Evolutionary conservation across 1,140 invertebrate species (phyloP).

Genomic region (Chymomyza costata): DNA sequence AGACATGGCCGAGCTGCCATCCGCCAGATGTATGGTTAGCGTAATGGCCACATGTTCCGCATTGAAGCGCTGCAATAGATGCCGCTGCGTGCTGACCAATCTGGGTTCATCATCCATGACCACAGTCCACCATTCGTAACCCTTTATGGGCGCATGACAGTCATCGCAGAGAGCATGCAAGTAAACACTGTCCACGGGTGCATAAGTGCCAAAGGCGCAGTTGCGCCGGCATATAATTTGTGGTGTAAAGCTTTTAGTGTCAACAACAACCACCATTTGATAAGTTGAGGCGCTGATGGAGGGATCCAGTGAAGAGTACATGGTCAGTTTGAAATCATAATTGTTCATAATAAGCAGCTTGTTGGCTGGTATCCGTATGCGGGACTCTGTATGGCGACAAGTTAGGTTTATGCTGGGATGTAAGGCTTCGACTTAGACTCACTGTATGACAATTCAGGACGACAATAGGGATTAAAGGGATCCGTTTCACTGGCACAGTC

Average conservation of each 20-base stretch:
- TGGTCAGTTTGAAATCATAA: constrained; percentile 8
- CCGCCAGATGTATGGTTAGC: background rate
- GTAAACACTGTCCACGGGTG: constrained; percentile 4
- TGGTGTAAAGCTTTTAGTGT: background rate
- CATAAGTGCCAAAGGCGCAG: constrained; percentile 3
- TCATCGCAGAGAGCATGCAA: constrained; percentile 5
- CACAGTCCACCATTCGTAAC: constrained; percentile 20
- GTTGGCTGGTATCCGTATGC: constrained; percentile 2
- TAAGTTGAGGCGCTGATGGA: background rate
- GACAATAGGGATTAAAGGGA: no score
- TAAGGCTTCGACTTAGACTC: no score
- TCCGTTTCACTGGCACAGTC: no score
- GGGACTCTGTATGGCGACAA: no score
- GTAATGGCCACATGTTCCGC: background rate
- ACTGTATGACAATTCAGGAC: no score
- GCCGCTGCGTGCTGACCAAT: background rate
- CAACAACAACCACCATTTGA: constrained; percentile 4
- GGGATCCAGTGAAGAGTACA: background rate
- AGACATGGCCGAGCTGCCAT: background rate
- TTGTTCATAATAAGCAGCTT: background rate
- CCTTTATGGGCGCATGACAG: background rate
- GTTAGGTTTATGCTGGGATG: no score
- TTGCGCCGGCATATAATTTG: constrained; percentile 17
- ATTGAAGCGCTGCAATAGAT: background rate
- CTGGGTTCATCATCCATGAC: fast-evolving